Conservation (phyloP, 2,113 vertebrate species). For the Muscicapa adusta region DNA sequence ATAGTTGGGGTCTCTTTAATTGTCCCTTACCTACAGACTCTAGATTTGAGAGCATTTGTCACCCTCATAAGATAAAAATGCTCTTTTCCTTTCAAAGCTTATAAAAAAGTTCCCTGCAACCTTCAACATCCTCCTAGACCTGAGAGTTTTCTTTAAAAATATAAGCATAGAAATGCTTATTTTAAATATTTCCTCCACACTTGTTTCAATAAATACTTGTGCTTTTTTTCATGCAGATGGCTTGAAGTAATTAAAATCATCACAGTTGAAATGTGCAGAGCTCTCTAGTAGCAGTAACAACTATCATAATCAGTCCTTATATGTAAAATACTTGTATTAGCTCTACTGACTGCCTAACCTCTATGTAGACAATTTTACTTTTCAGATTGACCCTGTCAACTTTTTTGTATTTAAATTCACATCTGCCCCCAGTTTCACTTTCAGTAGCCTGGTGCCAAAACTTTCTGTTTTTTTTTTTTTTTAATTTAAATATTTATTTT, state of each 20-base stretch:
- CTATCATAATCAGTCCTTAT: neutral
- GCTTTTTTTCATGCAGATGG: neutral
- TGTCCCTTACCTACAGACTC: neutral
- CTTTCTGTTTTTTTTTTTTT: neutral
- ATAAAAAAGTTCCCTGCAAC: neutral
- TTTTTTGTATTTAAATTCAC: neutral
- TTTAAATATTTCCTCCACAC: neutral
- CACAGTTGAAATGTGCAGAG: neutral
- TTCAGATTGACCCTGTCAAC: neutral
- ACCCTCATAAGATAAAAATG: neutral
- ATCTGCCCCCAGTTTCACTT: neutral
- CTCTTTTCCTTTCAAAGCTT: neutral
- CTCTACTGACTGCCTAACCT: neutral
- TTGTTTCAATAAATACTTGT: neutral
- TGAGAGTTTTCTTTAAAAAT: neutral
- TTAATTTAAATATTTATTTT: neutral
- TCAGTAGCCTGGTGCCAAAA: neutral
- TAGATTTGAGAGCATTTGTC: neutral
- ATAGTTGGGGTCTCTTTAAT: neutral
- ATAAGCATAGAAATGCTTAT: neutral
- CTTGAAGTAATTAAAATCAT: neutral
- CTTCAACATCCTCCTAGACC: neutral
- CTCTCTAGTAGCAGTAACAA: neutral
- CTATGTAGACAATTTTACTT: neutral
- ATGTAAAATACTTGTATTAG: neutral